Base-by-base conservation (phyloP, 35 echinoderm and acorn worm genomes). In the Patiria miniata region DNA sequence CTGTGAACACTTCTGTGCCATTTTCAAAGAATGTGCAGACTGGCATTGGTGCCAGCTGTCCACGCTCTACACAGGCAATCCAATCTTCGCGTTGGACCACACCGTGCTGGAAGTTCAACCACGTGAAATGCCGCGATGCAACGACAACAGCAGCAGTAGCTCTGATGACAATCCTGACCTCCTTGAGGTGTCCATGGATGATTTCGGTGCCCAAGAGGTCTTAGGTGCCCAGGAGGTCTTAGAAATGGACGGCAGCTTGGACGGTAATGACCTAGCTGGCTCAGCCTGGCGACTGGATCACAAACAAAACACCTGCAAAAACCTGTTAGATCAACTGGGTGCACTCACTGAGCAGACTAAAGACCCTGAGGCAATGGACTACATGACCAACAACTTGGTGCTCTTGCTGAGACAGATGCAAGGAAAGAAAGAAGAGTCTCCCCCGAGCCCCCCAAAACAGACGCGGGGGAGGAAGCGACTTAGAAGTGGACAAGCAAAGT, bases 1-100 rank as follows among this genome's bases (percentile, higher is more conserved):
- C 80, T 82, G 80, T 32, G 40, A 82, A 16, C 80, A 82, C 80
- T 82, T 82, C 21, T 82, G 80, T 12, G 44, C 51, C 22, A 22
- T 82, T 5, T 82, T 82, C 51, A 52, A 33, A 15, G 28, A 44
- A 16, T 82, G 40, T 12, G 28, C 28, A 22, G 44, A 32, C 38
- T 82, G 42, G 39, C 40, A 53, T 18, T 82, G 80, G 80, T 44
- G 28, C 51, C 19, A 44, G 44, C 80, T 82, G 19, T 52, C 40
- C 26, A 16, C 51, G 39, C 21, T 44, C 19, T 82, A 82, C 50
- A 82, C 23, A 12, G 32, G 51, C 21, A 82, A 82, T 51, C 80
- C 44, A 21, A 82, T 82, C 39, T 82, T 82, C 51, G 19, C 39
- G 22, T 7, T 82, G 18, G 80, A 82, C 51, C 1, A 17, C 14